These are phyloP conservation scores for Hypomesus transpacificus DNA, from an alignment of 2,113 vertebrate genomes.

Conservation along the genomic window DNA sequence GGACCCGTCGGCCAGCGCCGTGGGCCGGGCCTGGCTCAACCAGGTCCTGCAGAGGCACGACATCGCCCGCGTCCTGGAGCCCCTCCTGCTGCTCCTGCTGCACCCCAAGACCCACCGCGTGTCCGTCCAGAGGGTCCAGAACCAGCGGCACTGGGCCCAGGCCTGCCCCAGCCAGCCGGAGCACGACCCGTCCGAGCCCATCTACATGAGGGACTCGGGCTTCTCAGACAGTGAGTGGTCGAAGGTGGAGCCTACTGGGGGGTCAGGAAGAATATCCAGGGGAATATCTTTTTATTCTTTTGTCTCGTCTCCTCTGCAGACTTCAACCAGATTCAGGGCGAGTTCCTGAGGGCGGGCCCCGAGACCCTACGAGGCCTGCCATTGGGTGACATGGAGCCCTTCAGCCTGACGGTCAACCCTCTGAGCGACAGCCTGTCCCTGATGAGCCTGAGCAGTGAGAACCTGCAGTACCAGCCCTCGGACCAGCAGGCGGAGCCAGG, in stretches of 20 bases:
- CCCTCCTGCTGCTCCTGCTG: conserved; percentile 88
- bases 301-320: conserved; percentile 45
- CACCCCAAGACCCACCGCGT: conserved; percentile 97
- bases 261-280: background rate
- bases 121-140: conserved; percentile 93
- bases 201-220: conserved; percentile 76
- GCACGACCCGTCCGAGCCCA: conserved; percentile 46
- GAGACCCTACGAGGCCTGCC: conserved; percentile 70
- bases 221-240: conserved; percentile 77
- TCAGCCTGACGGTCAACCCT: conserved; percentile 95
- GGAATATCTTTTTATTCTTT: background rate
- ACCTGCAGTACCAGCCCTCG: conserved; percentile 84
- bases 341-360: conserved; percentile 40
- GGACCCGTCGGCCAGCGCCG: conserved; percentile 91
- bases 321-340: conserved; percentile 69
- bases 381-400: conserved; percentile 92
- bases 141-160: conserved; percentile 85
- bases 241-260: background rate
- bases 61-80: conserved; percentile 93
- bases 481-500: conserved; percentile 86
- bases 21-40: conserved; percentile 94
- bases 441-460: conserved; percentile 94
- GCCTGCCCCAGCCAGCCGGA: conserved; percentile 58
- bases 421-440: conserved; percentile 92
- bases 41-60: conserved; percentile 98